Evolutionary conservation across 2,888 invertebrate species (phyloP).

Genomic region (Nephrocerus scutellatus): DNA sequence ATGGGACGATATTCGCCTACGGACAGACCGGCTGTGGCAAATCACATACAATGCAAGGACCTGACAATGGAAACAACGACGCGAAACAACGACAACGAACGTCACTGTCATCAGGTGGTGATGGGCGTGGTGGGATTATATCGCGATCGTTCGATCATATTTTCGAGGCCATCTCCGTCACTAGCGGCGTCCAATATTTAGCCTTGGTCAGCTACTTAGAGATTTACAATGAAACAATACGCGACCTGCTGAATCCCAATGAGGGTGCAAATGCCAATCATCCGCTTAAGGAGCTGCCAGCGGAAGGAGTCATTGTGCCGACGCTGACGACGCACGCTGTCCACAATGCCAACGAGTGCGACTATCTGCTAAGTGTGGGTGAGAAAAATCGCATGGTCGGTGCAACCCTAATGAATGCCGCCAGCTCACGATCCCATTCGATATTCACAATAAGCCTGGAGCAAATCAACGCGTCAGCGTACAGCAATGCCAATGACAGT

Average conservation of each 20-base stretch:
- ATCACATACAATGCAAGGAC: slow-evolving; percentile 75
- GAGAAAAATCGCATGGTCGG: slow-evolving; percentile 76
- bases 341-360: slow-evolving; percentile 70
- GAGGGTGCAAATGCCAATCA: slow-evolving; percentile 41
- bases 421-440: slow-evolving; percentile 78
- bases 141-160: slow-evolving; percentile 80
- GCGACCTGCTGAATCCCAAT: slow-evolving; percentile 73
- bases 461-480: slow-evolving; percentile 54
- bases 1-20: slow-evolving; percentile 88
- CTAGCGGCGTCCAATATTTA: slow-evolving; percentile 61
- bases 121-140: slow-evolving; percentile 65
- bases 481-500: slow-evolving; percentile 7
- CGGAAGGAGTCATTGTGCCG: slow-evolving; percentile 51
- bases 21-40: slow-evolving; percentile 91
- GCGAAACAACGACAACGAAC: slow-evolving; percentile 32
- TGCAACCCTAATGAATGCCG: slow-evolving; percentile 83
- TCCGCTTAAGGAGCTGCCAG: slow-evolving; percentile 50
- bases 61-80: slow-evolving; percentile 11
- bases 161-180: slow-evolving; percentile 75
- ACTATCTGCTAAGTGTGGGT: slow-evolving; percentile 65
- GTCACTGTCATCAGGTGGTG: too few species aligned
- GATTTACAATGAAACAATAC: slow-evolving; percentile 90
- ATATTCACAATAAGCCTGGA: slow-evolving; percentile 81
- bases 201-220: slow-evolving; percentile 64
- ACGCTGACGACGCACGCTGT: slow-evolving; percentile 68